Percentiles rank a stretch among this genome's conserved stretches.
Evolutionary conservation across 2,113 vertebrate genomes (phyloP).

Genomic region (Amphilophus citrinellus): DNA sequence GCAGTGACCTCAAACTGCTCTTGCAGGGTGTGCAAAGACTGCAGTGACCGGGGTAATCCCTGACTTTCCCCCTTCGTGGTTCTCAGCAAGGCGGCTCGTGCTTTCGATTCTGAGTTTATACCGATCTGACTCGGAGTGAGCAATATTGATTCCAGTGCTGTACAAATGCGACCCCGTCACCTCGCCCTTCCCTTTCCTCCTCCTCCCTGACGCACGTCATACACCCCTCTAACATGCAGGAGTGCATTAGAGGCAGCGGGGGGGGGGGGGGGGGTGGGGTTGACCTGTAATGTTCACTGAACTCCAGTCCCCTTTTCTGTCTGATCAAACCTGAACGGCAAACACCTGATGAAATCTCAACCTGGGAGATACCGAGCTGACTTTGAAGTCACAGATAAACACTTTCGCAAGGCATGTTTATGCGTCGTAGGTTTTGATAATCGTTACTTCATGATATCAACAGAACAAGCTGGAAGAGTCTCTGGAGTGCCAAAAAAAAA

Average conservation of each 20-base stretch:
- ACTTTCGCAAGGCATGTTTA: slow-evolving; percentile 9
- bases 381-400: slow-evolving; percentile 67
- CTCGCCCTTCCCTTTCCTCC: neutral
- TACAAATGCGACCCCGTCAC: neutral
- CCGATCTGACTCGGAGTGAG: slow-evolving; percentile 43
- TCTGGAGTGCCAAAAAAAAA: neutral
- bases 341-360: slow-evolving; percentile 60
- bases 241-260: slow-evolving; percentile 46
- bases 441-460: slow-evolving; percentile 10
- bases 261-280: neutral
- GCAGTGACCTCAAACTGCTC: neutral
- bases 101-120: slow-evolving; percentile 23
- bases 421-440: neutral
- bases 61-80: slow-evolving; percentile 20
- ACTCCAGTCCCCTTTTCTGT: slow-evolving; percentile 15
- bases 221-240: slow-evolving; percentile 5
- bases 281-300: slow-evolving; percentile 41
- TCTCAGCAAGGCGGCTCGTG: slow-evolving; percentile 16
- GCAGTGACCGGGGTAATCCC: slow-evolving; percentile 24
- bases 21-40: neutral
- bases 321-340: slow-evolving; percentile 26
- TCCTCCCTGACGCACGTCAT: neutral
- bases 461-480: neutral
- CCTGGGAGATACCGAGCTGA: neutral
- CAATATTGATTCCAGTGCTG: slow-evolving; percentile 50